Percentiles rank a stretch among this genome's conserved stretches.
Conservation (phyloP, 2,113 vertebrate genomes). For the Oryzias curvinotus region DNA sequence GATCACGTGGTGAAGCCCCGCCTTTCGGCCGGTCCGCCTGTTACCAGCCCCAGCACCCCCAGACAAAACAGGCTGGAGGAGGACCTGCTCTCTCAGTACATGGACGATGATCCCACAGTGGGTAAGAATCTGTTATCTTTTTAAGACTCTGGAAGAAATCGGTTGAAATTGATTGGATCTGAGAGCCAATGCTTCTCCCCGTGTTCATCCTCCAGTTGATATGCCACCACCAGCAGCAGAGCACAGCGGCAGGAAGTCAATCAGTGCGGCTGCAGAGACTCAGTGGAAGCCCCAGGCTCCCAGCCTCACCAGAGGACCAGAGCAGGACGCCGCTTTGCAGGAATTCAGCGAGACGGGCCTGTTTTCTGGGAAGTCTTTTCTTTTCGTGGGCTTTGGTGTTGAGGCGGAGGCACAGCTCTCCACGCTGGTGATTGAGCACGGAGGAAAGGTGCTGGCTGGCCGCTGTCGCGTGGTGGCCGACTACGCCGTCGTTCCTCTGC, state of each 20-base stretch:
- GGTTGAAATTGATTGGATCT: background rate
- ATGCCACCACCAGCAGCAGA: slow-evolving; percentile 42
- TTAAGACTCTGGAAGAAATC: background rate
- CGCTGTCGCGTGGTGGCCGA: slow-evolving; percentile 83
- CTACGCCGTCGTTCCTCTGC: slow-evolving; percentile 90
- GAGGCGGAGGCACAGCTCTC: slow-evolving; percentile 83
- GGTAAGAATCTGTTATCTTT: slow-evolving; percentile 68
- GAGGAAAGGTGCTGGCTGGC: slow-evolving; percentile 79
- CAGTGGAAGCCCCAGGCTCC: slow-evolving; percentile 29
- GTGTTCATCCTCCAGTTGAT: slow-evolving; percentile 56
- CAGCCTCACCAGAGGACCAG: slow-evolving; percentile 32
- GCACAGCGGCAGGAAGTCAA: slow-evolving; percentile 36
- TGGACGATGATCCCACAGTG: slow-evolving; percentile 77
- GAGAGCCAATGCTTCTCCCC: background rate
- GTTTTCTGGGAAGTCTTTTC: slow-evolving; percentile 84
- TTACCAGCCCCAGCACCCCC: slow-evolving; percentile 39
- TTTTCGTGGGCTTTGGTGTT: slow-evolving; percentile 84
- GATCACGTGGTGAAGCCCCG: slow-evolving; percentile 34
- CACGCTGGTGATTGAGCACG: slow-evolving; percentile 81
- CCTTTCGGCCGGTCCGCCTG: slow-evolving; percentile 59
- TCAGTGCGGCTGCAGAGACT: slow-evolving; percentile 8
- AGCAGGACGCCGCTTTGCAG: slow-evolving; percentile 63
- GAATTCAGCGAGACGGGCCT: slow-evolving; percentile 78
- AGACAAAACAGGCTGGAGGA: slow-evolving; percentile 79
- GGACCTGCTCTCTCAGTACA: slow-evolving; percentile 89